Evolutionary conservation across 2,113 vertebrate species (phyloP).

Genomic region (Cisticola juncidis): DNA sequence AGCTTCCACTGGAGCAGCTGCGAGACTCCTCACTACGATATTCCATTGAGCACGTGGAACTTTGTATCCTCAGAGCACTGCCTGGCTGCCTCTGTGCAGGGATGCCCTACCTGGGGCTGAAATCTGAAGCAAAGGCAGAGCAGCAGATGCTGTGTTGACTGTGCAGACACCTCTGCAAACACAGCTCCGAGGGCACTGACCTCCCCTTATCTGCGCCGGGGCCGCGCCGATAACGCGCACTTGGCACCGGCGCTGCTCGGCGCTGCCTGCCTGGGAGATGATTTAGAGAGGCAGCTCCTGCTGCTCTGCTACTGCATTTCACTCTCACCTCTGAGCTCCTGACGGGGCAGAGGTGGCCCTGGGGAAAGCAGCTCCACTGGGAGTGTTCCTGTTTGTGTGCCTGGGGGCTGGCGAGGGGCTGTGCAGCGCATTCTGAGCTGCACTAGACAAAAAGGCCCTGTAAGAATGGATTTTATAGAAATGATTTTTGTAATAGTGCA

Average conservation of each 20-base stretch:
- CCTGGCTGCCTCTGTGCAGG: neutral
- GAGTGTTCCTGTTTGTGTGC: neutral
- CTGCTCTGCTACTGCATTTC: conserved; percentile 17
- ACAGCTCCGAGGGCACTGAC: conserved; percentile 33
- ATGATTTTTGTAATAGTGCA: neutral
- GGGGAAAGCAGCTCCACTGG: neutral
- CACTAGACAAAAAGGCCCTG: neutral
- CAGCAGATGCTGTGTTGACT: neutral
- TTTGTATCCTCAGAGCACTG: fast-evolving
- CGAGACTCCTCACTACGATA: neutral
- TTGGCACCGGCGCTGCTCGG: conserved; percentile 16
- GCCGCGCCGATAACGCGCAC: neutral
- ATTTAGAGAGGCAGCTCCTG: conserved; percentile 56
- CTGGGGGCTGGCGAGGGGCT: neutral
- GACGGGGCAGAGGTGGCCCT: neutral
- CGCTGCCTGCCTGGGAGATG: conserved; percentile 19
- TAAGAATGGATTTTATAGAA: neutral
- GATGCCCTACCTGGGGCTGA: neutral
- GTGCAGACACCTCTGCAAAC: conserved; percentile 21
- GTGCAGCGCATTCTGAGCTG: too few species aligned
- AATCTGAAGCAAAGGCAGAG: neutral
- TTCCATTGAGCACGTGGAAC: fast-evolving
- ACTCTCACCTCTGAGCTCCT: neutral
- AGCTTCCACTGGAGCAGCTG: neutral
- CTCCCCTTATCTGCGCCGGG: conserved; percentile 32